Evolutionary conservation across 2,113 vertebrate species (phyloP).

Genomic region (Coturnix japonica): DNA sequence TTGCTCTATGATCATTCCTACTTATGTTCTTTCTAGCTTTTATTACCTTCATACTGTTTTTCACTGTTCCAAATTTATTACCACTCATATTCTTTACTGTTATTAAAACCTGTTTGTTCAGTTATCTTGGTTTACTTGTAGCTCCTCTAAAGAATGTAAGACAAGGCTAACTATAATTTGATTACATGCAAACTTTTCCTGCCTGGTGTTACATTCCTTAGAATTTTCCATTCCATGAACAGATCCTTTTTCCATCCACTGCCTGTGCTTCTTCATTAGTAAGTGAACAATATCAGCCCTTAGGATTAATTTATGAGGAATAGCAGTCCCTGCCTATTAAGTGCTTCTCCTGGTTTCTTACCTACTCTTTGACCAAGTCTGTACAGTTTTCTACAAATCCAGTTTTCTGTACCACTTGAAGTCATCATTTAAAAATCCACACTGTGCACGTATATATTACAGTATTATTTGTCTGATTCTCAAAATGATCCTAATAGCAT

Average conservation of each 20-base stretch:
- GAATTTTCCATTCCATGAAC: background rate
- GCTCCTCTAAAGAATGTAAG: background rate
- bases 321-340: background rate
- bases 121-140: background rate
- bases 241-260: background rate
- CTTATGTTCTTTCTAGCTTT: background rate
- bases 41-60: background rate
- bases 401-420: background rate
- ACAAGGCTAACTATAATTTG: background rate
- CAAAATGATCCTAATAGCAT: background rate
- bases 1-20: background rate
- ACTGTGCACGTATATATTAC: background rate
- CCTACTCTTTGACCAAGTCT: background rate
- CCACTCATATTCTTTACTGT: background rate
- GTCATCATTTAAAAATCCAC: background rate
- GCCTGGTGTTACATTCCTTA: background rate
- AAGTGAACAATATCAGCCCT: background rate
- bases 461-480: background rate
- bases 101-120: background rate
- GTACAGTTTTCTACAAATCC: background rate
- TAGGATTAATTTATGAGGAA: background rate
- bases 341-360: background rate
- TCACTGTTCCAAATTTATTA: background rate
- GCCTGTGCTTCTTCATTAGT: background rate
- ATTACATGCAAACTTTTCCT: background rate